phyloP scores from a whole-genome alignment of 2,113 vertebrate species.

The Mixornis gularis region DNA sequence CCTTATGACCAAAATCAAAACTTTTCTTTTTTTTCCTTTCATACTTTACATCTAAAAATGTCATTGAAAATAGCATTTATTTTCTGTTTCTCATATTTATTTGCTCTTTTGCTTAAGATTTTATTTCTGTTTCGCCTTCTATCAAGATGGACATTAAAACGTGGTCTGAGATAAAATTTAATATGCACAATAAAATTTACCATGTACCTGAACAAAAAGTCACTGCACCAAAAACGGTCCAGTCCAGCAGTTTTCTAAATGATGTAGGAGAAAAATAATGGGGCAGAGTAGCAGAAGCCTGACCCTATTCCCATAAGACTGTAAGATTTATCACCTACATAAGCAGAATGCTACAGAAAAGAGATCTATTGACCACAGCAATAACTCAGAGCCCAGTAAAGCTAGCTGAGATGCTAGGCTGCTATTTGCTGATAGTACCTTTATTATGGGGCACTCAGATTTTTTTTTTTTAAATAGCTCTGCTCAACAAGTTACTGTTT shows the following conservation, averaged over 20 bases:
- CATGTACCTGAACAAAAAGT: conserved; percentile 49
- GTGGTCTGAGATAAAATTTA: conserved; percentile 31
- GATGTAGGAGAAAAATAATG: conserved; percentile 73
- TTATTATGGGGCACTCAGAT: conserved; percentile 10
- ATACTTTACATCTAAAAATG: background rate
- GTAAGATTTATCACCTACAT: conserved; percentile 78
- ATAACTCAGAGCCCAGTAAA: conserved; percentile 72
- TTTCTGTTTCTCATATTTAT: background rate
- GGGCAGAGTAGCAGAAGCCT: conserved; percentile 61
- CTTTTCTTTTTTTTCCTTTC: background rate
- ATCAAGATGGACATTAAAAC: background rate
- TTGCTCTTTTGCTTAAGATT: conserved; percentile 1
- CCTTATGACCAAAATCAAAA: background rate
- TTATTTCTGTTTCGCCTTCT: background rate
- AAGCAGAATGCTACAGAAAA: conserved; percentile 70
- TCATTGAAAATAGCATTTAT: background rate
- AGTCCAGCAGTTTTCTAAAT: conserved; percentile 70
- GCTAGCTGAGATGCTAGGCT: conserved; percentile 59
- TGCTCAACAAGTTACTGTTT: conserved; percentile 20
- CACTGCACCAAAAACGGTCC: conserved; percentile 49
- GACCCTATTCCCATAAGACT: conserved; percentile 66
- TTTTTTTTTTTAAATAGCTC: background rate
- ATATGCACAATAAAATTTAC: conserved; percentile 59
- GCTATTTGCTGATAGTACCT: conserved; percentile 69
- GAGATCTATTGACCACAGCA: conserved; percentile 67